Evolutionary conservation across 2,113 vertebrate species (phyloP), one percentile per base, ranked within the genome.

Genomic region (Oncorhynchus masou): DNA sequence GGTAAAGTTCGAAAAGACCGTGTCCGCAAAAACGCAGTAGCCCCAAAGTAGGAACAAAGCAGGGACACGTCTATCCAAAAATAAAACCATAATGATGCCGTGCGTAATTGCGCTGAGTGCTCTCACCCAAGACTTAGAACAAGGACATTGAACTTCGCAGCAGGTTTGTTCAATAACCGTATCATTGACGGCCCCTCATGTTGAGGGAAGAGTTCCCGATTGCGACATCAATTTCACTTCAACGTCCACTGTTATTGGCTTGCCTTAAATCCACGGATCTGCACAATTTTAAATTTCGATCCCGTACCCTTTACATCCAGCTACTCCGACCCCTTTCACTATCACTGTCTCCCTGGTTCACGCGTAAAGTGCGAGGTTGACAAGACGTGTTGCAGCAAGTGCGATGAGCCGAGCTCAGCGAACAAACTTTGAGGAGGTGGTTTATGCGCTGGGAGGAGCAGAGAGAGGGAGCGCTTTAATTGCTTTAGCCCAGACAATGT

Each of bases 1-100:
- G 62, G 94, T 96, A 86, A 97, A 96, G 93, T 98, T 97, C 71
- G 94, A 94, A 60, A 96, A 94, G 72, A 95, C 90, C 48, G 92
- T 90, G 84, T 96, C 95, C 80, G 95, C 93, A 87, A 96, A 85
- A 74, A 95, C 91, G 81, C 94, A 93, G 85, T 94, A 96, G 77
- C 93, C 94, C 93, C 95, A 96, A 74, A 97, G 82, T 83, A 95
- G 88, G 75, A 95, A 91, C 59, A 97, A 84, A 83, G 89, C 92
- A 48, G 93, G 91, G 83, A 92, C 90, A 74, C 92, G 87, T 79
- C 81, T 83, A 49, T 91, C 90, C 86, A 90, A 66, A 82, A 91
- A 64, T 69, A 78, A 86, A 88, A 91, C 90, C 93, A 94, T 94
- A 48, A 69, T 60, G 74, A 80, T 65, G 75, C 79, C 75, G 85